These are phyloP conservation scores for Stegostoma tigrinum DNA, from an alignment of 2,113 vertebrate species.

Conservation along the genomic window DNA sequence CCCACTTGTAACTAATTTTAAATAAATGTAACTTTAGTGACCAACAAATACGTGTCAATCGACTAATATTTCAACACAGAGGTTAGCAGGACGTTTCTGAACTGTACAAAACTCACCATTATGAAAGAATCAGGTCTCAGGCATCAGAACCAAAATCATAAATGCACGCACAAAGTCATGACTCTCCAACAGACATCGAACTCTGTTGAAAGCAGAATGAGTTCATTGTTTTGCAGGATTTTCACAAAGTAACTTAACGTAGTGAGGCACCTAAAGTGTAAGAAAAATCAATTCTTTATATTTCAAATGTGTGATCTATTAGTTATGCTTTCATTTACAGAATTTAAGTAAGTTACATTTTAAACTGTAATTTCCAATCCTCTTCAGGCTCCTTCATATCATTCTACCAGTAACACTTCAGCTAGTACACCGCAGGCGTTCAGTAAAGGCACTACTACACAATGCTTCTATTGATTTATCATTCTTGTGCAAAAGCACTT, in stretches of 20 bases:
- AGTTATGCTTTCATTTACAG: not conserved
- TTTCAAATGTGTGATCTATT: not conserved
- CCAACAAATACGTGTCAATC: not conserved
- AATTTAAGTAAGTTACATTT: not conserved
- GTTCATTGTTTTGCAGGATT: not conserved
- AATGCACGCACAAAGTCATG: not conserved
- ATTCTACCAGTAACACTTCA: not conserved
- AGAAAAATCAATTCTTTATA: not conserved
- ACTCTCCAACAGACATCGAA: not conserved
- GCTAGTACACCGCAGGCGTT: not conserved
- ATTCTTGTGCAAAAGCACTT: not conserved
- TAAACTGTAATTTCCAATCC: not conserved
- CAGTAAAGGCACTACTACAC: not conserved
- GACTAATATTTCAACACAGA: not conserved
- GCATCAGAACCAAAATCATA: not conserved
- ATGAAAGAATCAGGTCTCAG: not conserved
- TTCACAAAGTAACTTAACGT: not conserved
- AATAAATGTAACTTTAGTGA: not conserved
- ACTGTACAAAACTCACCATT: conserved; percentile 27
- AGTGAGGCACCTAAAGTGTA: not conserved
- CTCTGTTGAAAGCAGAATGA: conserved; percentile 7
- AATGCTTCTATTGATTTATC: not conserved
- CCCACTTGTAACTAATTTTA: not conserved
- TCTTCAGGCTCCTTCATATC: not conserved
- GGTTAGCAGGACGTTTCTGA: not conserved